Evolutionary conservation across 2,888 invertebrate genomes (phyloP).

Genomic region (Macropis europaea): DNA sequence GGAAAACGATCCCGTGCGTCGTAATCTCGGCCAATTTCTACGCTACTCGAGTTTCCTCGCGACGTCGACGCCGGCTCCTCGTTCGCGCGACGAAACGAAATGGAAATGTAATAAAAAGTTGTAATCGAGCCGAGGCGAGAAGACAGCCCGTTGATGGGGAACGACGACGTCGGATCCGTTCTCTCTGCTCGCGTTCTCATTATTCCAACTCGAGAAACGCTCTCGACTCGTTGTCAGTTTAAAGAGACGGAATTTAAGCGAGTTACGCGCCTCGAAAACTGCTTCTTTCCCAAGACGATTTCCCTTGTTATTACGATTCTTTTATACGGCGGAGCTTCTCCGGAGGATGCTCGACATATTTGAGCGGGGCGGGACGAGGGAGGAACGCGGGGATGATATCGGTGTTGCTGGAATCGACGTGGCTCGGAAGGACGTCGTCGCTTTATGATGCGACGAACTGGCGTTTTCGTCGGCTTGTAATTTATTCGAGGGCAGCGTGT

Average conservation of each 20-base stretch:
- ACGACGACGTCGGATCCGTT: neutral
- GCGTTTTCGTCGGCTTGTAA: constrained; percentile 71
- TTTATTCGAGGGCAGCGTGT: constrained; percentile 73
- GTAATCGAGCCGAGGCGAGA: constrained; percentile 67
- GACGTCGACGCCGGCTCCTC: no score
- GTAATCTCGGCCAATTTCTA: no score
- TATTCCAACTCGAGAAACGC: constrained; percentile 42
- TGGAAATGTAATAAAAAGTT: constrained; percentile 79
- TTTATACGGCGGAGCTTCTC: no score
- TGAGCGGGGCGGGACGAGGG: neutral
- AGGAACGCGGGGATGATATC: neutral
- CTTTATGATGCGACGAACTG: constrained; percentile 57
- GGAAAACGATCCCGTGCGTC: no score
- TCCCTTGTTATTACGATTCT: constrained; percentile 12
- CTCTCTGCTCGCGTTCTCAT: constrained; percentile 41
- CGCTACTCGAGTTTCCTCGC: no score
- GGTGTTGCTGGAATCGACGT: neutral
- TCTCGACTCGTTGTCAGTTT: constrained; percentile 29
- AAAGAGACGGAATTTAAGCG: constrained; percentile 49
- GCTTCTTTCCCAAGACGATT: constrained; percentile 25
- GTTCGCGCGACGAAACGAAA: constrained; percentile 68
- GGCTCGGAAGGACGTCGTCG: constrained; percentile 24
- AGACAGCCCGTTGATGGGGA: neutral
- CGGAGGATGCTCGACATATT: neutral
- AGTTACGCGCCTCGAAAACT: constrained; percentile 36